These are phyloP conservation scores for Cancer borealis DNA, from an alignment of 2,888 invertebrate species.

Conservation along the genomic window DNA sequence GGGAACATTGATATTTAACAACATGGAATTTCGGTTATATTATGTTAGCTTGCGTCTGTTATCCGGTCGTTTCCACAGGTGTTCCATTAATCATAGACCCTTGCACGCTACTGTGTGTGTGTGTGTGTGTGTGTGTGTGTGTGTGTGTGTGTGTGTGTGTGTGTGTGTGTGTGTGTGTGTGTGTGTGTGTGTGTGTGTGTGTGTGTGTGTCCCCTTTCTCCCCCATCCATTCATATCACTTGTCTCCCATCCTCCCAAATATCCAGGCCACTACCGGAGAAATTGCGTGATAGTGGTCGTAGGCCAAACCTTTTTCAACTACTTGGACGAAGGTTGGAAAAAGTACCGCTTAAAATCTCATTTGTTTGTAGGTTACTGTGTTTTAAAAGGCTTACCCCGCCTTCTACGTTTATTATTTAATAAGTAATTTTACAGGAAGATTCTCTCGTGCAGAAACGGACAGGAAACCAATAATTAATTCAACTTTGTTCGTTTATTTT, in stretches of 20 bases:
- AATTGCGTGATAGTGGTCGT: not conserved
- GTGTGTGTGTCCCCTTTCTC: slow-evolving; percentile 43
- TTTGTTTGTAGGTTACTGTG: slow-evolving; percentile 34
- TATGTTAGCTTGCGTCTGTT: slow-evolving; percentile 44
- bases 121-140: slow-evolving; percentile 52
- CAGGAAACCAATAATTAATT: not conserved
- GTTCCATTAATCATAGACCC: slow-evolving; percentile 64
- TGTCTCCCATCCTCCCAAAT: slow-evolving; percentile 61
- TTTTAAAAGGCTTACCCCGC: slow-evolving; percentile 5
- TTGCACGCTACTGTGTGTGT: slow-evolving; percentile 46
- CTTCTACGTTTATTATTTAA: not conserved
- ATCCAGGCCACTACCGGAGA: slow-evolving; percentile 63
- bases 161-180: slow-evolving; percentile 48
- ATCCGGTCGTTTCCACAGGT: slow-evolving; percentile 64
- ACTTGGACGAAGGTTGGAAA: not conserved
- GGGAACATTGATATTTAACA: not conserved
- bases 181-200: slow-evolving; percentile 57
- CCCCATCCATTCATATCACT: slow-evolving; percentile 68
- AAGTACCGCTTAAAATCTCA: not conserved
- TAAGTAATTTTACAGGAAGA: not conserved
- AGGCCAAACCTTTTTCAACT: not conserved
- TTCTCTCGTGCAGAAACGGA: not conserved
- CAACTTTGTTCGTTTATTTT: not conserved
- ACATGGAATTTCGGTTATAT: slow-evolving; percentile 30
- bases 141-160: slow-evolving; percentile 42